Evolutionary conservation across 2,797 vertebrate species (phyloP).

Genomic region (Pangasius larnaudii): DNA sequence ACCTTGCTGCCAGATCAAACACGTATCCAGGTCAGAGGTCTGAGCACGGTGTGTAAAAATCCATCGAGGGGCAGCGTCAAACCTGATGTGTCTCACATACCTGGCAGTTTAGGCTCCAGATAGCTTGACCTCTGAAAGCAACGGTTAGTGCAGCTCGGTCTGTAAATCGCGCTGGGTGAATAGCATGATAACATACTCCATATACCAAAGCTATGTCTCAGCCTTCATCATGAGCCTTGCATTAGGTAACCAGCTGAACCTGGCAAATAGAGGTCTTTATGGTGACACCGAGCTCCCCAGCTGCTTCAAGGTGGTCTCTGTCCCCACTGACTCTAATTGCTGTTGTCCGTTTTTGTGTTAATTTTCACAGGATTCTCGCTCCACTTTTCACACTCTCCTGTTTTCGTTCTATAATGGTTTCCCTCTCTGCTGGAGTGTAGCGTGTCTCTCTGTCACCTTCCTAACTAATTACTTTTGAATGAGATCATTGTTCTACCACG

Average conservation of each 20-base stretch:
- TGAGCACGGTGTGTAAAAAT: constrained; percentile 57
- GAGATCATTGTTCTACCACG: constrained; percentile 20
- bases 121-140: constrained; percentile 60
- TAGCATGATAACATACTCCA: constrained; percentile 56
- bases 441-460: constrained; percentile 18
- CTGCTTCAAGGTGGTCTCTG: constrained; percentile 1
- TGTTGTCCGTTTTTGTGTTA: constrained; percentile 32
- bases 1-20: constrained; percentile 72
- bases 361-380: constrained; percentile 18
- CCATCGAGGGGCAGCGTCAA: constrained; percentile 58
- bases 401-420: constrained; percentile 31
- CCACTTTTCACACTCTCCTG: constrained; percentile 28
- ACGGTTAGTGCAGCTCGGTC: constrained; percentile 56
- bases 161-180: constrained; percentile 45
- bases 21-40: constrained; percentile 47
- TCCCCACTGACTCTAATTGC: constrained; percentile 6
- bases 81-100: constrained; percentile 66
- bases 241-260: not conserved
- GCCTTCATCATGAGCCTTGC: constrained; percentile 6
- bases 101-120: constrained; percentile 63
- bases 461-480: constrained; percentile 40
- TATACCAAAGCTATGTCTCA: constrained; percentile 41
- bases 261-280: not conserved
- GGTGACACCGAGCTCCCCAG: not conserved
- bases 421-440: constrained; percentile 3